A percentile compares a stretch with the other conserved stretches of the same genome.
Conservation (phyloP, 2,113 vertebrate species). For the Gobio gobio region DNA sequence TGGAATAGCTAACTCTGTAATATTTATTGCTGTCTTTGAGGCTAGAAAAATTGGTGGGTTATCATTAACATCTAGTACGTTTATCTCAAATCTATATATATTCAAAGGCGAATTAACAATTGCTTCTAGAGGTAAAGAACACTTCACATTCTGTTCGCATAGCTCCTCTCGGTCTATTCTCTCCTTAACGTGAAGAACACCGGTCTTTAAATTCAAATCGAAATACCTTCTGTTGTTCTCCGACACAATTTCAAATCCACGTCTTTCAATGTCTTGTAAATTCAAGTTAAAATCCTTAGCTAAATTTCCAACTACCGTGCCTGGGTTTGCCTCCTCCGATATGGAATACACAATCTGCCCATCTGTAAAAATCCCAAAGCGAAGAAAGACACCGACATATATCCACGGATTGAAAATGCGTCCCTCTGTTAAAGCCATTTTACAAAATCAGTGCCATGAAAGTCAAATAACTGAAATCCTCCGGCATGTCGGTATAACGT, state of each 20-base stretch:
- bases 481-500: background rate
- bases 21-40: constrained; percentile 60
- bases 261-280: constrained; percentile 48
- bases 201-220: constrained; percentile 53
- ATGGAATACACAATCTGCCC: constrained; percentile 58
- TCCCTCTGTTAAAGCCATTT: constrained; percentile 29
- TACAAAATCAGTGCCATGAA: background rate
- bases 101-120: constrained; percentile 50
- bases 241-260: constrained; percentile 52
- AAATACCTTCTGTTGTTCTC: constrained; percentile 57
- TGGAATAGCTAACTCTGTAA: constrained; percentile 67
- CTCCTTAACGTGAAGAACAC: constrained; percentile 50
- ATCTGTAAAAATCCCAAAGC: constrained; percentile 39
- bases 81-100: constrained; percentile 59
- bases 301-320: constrained; percentile 56
- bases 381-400: constrained; percentile 50
- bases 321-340: constrained; percentile 50
- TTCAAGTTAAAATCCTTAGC: constrained; percentile 61
- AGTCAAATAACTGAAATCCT: background rate
- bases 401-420: constrained; percentile 12
- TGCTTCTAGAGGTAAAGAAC: constrained; percentile 56
- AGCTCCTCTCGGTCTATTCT: constrained; percentile 58
- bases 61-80: constrained; percentile 59
- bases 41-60: constrained; percentile 49
- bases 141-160: constrained; percentile 44